phyloP scores from a whole-genome alignment of 2,888 invertebrate genomes.

The Xanthostigma xanthostigma region DNA sequence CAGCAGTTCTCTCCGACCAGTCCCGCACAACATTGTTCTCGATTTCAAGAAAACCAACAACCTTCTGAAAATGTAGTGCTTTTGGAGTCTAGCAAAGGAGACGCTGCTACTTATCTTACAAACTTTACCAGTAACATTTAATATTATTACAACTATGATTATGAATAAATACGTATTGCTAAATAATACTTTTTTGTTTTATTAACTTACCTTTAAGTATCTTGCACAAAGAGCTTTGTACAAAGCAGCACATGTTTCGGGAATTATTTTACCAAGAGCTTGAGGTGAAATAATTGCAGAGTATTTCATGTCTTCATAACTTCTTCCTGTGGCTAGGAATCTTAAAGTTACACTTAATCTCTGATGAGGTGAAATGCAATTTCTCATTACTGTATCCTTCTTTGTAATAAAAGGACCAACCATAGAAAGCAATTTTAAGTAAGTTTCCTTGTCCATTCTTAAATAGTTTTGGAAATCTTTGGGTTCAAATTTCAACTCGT shows the following conservation, averaged over 20 bases:
- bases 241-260: constrained; percentile 17
- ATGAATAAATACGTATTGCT: background rate
- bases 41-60: background rate
- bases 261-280: constrained; percentile 16
- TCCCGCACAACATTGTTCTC: background rate
- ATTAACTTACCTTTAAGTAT: constrained; percentile 12
- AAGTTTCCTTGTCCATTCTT: no score
- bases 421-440: no score
- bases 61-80: background rate
- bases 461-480: no score
- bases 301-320: constrained; percentile 18
- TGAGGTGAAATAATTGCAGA: constrained; percentile 17
- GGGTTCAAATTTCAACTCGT: no score
- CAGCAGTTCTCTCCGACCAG: background rate
- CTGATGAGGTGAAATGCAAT: constrained; percentile 17
- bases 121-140: background rate
- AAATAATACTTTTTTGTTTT: background rate
- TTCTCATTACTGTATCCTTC: no score
- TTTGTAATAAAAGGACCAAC: no score
- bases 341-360: constrained; percentile 16
- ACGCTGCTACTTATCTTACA: background rate
- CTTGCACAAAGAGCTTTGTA: constrained; percentile 13
- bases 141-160: background rate
- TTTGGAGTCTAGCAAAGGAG: background rate
- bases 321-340: constrained; percentile 18